Base-by-base conservation (phyloP, 2,888 invertebrate species). In the Pecten maximus region DNA sequence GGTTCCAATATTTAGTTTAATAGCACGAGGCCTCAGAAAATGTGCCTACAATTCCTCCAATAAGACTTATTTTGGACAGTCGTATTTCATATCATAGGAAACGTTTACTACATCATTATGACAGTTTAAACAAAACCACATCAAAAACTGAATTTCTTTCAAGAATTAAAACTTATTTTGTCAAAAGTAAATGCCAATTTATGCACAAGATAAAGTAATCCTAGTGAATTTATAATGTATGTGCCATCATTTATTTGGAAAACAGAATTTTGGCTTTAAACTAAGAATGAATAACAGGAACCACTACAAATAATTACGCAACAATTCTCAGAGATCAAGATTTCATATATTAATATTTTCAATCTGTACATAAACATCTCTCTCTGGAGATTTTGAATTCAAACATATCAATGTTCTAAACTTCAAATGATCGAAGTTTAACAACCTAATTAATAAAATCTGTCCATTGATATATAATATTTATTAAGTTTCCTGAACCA, bases 371-470 rank as follows among this genome's bases (percentile, higher is more conserved):
- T 35, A 74, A 23, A 28, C 35, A 74, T 74, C 74, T 74, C 74
- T 74, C 35, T 28, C 74, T 74, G 35, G 74, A 74, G 74, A 74
- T 35, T 35, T 54, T 74, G 19, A 74, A 35, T 74, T 74, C 74
- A 74, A 74, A 23, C 74, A 74, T 74, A 28, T 16, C 28, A 74
- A 74, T 74, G 28, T 28, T 74, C 74, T 35, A 74, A 74, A 74
- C 28, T 74, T 74, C 35, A 74, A 74, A 74, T 35, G 74, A 74
- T 74, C 28, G 12, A 74, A 74, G 35, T 35, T 74, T 35, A 74
- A 74, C 74, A 74, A 74, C 74, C 74, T 74, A 74, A 74, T 74
- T 28, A 74, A 28, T 74, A 74, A 74, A 54, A 74, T 60, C n/a
- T 60, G 60, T 3, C 28, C 60, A 28, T n/a, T n/a, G n/a, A n/a